Evolutionary conservation across 2,113 vertebrate genomes (phyloP).

Genomic region (Zosterops pallidus): DNA sequence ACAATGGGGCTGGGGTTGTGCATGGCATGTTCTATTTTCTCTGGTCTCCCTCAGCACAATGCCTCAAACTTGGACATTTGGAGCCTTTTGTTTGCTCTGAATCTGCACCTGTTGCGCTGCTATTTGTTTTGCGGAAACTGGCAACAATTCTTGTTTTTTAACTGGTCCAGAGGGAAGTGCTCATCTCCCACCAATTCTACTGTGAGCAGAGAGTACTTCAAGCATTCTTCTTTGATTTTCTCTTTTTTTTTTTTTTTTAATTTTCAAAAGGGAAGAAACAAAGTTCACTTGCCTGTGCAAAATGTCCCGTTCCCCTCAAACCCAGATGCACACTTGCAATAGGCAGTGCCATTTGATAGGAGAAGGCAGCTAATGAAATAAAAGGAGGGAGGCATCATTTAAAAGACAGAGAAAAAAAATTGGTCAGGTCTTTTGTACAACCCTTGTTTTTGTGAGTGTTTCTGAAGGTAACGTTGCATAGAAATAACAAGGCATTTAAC

Average conservation of each 20-base stretch:
- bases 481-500: neutral
- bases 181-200: neutral
- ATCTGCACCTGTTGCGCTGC: neutral
- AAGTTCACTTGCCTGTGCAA: slow-evolving; percentile 80
- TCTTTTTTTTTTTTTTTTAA: neutral
- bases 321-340: slow-evolving; percentile 86
- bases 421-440: neutral
- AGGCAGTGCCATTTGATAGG: slow-evolving; percentile 32
- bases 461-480: neutral
- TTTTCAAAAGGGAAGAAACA: neutral
- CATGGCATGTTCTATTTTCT: neutral
- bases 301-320: slow-evolving; percentile 88
- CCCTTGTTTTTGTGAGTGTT: neutral
- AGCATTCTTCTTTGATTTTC: neutral
- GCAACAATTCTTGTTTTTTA: neutral
- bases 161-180: neutral
- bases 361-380: slow-evolving; percentile 76
- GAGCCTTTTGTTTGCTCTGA: neutral
- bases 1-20: neutral
- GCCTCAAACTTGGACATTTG: neutral
- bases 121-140: neutral
- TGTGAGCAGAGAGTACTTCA: neutral
- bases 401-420: neutral
- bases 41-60: neutral
- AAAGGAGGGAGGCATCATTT: neutral